phyloP scores from a whole-genome alignment of 2,888 invertebrate species.

The Ashinkailepas kermadecensis region DNA sequence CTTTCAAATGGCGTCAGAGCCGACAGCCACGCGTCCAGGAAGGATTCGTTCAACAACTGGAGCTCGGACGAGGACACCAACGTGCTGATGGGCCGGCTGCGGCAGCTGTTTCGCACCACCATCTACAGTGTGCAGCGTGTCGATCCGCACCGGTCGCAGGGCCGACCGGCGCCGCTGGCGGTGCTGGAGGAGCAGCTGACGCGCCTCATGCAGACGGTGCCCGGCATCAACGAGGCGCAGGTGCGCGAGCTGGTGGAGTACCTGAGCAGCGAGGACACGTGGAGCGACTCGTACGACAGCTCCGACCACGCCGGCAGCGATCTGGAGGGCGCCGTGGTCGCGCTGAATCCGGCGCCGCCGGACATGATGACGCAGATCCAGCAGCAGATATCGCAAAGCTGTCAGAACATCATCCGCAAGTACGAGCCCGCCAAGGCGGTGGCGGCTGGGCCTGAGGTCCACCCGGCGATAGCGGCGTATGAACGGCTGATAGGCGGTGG shows the following conservation, averaged over 20 bases:
- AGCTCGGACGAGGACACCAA: constrained; percentile 90
- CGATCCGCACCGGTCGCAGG: neutral
- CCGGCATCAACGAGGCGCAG: constrained; percentile 81
- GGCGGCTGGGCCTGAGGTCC: constrained; percentile 27
- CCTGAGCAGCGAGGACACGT: constrained; percentile 82
- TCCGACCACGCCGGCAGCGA: constrained; percentile 87
- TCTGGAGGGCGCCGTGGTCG: constrained; percentile 46
- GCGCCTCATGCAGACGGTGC: constrained; percentile 84
- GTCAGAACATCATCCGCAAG: constrained; percentile 77
- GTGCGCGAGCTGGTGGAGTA: constrained; percentile 88
- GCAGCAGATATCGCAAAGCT: constrained; percentile 79
- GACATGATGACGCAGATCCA: constrained; percentile 47
- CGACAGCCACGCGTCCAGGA: constrained; percentile 40
- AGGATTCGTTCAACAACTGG: constrained; percentile 65
- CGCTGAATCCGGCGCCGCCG: constrained; percentile 35
- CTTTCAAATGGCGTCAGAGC: constrained; percentile 30
- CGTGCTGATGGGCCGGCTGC: constrained; percentile 90
- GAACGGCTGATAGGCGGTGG: constrained; percentile 63
- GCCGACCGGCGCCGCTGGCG: constrained; percentile 74
- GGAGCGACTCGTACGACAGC: constrained; percentile 89
- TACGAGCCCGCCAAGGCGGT: constrained; percentile 26
- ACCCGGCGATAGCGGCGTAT: constrained; percentile 72
- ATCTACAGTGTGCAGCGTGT: constrained; percentile 51
- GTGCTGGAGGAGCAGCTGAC: constrained; percentile 86
- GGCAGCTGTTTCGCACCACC: constrained; percentile 85